These are phyloP conservation scores for Cheilosia soror DNA, from an alignment of 2,888 invertebrate species.

Conservation along the genomic window DNA sequence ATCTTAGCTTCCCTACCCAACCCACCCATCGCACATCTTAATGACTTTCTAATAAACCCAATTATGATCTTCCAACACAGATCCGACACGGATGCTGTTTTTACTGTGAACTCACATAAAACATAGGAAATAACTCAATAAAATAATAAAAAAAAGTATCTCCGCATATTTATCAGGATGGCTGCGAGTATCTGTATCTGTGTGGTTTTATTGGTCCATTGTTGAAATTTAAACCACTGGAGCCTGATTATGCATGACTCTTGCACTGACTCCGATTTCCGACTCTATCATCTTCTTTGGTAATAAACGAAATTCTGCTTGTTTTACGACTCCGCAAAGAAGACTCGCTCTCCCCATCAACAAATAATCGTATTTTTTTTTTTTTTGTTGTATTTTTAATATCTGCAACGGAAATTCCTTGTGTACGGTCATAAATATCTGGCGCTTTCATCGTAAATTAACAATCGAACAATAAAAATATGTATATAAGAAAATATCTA, in stretches of 20 bases:
- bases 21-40: conserved; percentile 32
- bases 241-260: conserved; percentile 62
- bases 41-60: conserved; percentile 72
- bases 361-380: conserved; percentile 22
- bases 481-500: conserved; percentile 16
- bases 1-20: neutral
- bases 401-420: conserved; percentile 74
- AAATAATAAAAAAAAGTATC: conserved; percentile 25
- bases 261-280: neutral
- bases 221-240: conserved; percentile 62
- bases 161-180: conserved; percentile 11
- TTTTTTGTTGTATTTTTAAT: conserved; percentile 43
- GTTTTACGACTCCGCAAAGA: conserved; percentile 56
- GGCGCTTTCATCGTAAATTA: conserved; percentile 74
- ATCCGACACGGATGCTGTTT: conserved; percentile 57
- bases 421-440: conserved; percentile 72
- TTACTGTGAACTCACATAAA: conserved; percentile 52
- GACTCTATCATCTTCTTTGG: conserved; percentile 36
- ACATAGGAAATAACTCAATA: conserved; percentile 70
- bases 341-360: conserved; percentile 12
- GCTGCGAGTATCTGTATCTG: conserved; percentile 18
- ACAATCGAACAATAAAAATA: conserved; percentile 64
- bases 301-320: conserved; percentile 64
- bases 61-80: conserved; percentile 62
- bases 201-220: conserved; percentile 66